A percentile compares a stretch with the other conserved stretches of the same genome.
Conservation (phyloP, 2,113 vertebrate species). For the Origma solitaria region DNA sequence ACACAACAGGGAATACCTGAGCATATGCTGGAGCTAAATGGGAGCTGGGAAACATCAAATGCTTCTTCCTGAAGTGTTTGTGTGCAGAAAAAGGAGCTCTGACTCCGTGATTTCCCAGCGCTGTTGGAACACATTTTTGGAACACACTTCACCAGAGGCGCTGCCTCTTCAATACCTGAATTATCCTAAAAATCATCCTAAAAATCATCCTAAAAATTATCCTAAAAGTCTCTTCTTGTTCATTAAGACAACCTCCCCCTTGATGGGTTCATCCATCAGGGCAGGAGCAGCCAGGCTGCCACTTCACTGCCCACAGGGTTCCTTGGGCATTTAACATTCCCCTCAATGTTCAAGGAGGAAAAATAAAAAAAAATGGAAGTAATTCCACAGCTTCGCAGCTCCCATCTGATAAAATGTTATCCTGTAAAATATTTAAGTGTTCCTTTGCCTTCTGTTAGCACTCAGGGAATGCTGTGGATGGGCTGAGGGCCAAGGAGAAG, state of each 20-base stretch:
- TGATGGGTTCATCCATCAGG: neutral
- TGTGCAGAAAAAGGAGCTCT: conserved; percentile 2
- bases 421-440: neutral
- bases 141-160: neutral
- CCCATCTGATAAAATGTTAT: neutral
- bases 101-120: neutral
- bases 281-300: neutral
- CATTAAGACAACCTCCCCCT: neutral
- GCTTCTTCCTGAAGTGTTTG: conserved; percentile 53
- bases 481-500: neutral
- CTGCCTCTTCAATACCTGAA: neutral
- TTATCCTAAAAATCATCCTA: neutral
- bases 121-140: neutral
- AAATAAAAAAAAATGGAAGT: neutral
- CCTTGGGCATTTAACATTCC: neutral
- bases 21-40: conserved; percentile 58
- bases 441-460: neutral
- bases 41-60: conserved; percentile 50
- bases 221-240: neutral
- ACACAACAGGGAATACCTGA: conserved; percentile 65
- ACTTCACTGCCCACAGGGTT: neutral
- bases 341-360: neutral
- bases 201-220: neutral
- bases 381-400: neutral
- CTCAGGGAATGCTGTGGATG: neutral